Base-by-base conservation (phyloP, 2,797 vertebrate species). In the Knipowitschia caucasica region DNA sequence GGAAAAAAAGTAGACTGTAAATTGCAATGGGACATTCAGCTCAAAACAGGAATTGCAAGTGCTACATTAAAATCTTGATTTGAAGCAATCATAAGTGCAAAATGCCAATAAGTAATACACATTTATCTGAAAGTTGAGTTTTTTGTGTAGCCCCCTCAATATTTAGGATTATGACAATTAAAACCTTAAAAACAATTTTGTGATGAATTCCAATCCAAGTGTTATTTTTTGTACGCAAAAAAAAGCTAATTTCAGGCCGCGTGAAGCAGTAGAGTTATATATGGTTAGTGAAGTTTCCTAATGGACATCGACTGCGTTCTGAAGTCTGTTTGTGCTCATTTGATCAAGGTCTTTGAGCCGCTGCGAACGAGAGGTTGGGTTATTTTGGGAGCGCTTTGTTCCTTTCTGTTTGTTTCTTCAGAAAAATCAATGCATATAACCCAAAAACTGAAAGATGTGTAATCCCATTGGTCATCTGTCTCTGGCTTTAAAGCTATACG, bases 251-350 rank as follows among this genome's bases (percentile, higher is more conserved):
- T 27, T 27, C 42, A 17, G 44, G 17, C 27, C 4, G 10, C 2
- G 6, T 29, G 17, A 31, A 12, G 10, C 9, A 7, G 15, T 2
- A 18, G 17, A 30, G 45, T 47, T 31, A 31, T 31, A 21, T 31
- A 31, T 30, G 45, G 27, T 20, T 30, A 31, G 45, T 30, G 45
- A 12, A 31, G 45, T 47, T 47, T 47, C 2, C 5, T 47, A 47
- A 47, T 47, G 27, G 26, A 31, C 45, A 31, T 30, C 4, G 26
- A 44, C 44, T 20, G 44, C 5, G 27, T 31, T 31, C 17, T 20
- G 27, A 47, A 47, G 27, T 47, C 31, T 46, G 44, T 46, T 46
- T 47, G 27, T 31, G 45, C 27, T 47, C 27, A 31, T 47, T 47
- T 47, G 17, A 47, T 47, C 45, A 31, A 30, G 27, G 44, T 27